A percentile compares a stretch with the other conserved stretches of the same genome.
Conservation (phyloP, 2,797 vertebrate species). For the Glossophaga mutica region DNA sequence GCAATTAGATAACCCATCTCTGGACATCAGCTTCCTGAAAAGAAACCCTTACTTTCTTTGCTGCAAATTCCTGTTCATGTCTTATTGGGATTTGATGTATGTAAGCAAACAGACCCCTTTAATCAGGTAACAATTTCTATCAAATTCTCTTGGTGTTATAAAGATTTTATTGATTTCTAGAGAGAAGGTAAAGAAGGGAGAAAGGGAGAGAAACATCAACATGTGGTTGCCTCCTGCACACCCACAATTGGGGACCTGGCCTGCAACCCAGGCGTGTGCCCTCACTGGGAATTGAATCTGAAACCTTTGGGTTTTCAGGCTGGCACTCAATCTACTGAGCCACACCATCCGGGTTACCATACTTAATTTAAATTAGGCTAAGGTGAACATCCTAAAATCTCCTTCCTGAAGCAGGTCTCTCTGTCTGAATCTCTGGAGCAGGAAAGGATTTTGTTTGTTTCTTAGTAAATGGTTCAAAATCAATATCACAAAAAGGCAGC, state of each 20-base stretch:
- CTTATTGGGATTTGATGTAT: not conserved
- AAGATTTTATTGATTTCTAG: too few species aligned
- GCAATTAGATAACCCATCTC: not conserved
- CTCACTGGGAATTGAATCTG: too few species aligned
- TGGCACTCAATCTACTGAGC: too few species aligned
- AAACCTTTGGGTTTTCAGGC: too few species aligned
- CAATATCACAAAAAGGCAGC: not conserved
- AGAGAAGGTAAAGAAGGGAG: too few species aligned
- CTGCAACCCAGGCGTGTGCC: too few species aligned
- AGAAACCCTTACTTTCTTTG: not conserved
- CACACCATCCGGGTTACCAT: not conserved
- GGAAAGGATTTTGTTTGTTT: not conserved
- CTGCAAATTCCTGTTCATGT: not conserved
- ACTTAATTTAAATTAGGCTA: not conserved
- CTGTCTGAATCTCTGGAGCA: not conserved
- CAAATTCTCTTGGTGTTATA: not conserved
- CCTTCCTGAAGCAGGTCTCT: not conserved
- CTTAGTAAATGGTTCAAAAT: not conserved
- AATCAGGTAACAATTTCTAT: not conserved
- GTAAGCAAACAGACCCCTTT: not conserved
- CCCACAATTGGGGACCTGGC: too few species aligned
- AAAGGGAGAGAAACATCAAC: too few species aligned
- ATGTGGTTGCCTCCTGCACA: too few species aligned
- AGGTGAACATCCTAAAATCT: not conserved
- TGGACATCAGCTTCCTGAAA: not conserved